Conservation (phyloP, 92 coral and sea anemone genomes). For the Desmophyllum pertusum region DNA sequence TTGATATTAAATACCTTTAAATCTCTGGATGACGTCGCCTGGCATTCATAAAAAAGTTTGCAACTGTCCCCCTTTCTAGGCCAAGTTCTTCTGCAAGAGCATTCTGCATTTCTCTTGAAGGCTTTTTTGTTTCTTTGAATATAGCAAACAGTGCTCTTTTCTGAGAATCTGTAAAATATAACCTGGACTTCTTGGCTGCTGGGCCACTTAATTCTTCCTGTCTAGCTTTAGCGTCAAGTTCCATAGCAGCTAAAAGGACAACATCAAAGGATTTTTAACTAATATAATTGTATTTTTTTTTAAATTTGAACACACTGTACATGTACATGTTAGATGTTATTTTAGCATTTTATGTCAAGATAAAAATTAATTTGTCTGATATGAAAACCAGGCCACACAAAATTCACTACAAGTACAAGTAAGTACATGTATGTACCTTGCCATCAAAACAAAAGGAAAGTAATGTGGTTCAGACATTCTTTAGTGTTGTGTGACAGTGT, state of each 20-base stretch:
- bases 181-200: conserved; percentile 66
- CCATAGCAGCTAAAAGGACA: conserved; percentile 74
- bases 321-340: too few species aligned
- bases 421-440: too few species aligned
- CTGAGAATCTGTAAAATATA: conserved; percentile 85
- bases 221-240: conserved; percentile 71
- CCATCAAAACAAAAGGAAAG: too few species aligned
- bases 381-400: too few species aligned
- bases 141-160: conserved; percentile 87
- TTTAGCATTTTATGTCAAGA: too few species aligned
- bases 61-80: conserved; percentile 74
- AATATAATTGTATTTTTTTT: not conserved
- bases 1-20: conserved; percentile 26
- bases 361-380: too few species aligned
- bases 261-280: not conserved
- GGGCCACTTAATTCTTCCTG: conserved; percentile 45
- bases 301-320: not conserved
- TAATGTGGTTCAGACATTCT: too few species aligned
- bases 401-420: too few species aligned
- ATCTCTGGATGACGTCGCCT: conserved; percentile 80
- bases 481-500: too few species aligned
- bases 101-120: conserved; percentile 85
- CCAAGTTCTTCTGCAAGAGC: conserved; percentile 94
- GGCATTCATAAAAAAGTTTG: conserved; percentile 94
- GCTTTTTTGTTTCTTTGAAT: conserved; percentile 89